Percentiles rank a stretch among this genome's conserved stretches.
phyloP scores from a whole-genome alignment of 1,140 invertebrate species.

The Aphaenogaster rudis region DNA sequence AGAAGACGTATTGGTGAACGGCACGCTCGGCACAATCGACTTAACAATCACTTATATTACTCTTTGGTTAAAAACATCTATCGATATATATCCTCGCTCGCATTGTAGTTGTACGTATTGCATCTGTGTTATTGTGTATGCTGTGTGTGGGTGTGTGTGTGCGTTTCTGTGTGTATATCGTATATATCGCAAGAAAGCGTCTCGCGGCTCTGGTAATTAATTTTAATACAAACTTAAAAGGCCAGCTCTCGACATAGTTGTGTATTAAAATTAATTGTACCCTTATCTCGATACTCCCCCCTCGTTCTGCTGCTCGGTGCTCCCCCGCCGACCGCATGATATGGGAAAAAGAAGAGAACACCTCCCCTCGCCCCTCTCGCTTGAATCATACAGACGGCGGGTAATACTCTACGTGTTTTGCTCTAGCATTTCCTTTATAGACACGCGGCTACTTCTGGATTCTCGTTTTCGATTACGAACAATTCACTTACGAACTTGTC shows the following conservation, averaged over 20 bases:
- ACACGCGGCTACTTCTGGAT: conserved; percentile 67
- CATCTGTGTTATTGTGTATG: conserved; percentile 26
- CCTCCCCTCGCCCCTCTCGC: neutral
- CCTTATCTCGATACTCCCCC: conserved; percentile 24
- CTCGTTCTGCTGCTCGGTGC: conserved; percentile 25
- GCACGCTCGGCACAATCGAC: conserved; percentile 55
- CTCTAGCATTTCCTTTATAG: conserved; percentile 58
- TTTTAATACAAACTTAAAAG: conserved; percentile 82
- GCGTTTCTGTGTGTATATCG: neutral
- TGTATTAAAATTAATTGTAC: conserved; percentile 82
- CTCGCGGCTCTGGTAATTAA: conserved; percentile 73
- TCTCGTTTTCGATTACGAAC: conserved; percentile 40
- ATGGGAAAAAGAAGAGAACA: conserved; percentile 9
- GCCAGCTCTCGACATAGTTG: conserved; percentile 80
- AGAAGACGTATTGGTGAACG: conserved; percentile 64
- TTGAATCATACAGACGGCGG: conserved; percentile 37
- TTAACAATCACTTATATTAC: conserved; percentile 81
- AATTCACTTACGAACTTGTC: conserved; percentile 56
- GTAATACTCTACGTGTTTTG: conserved; percentile 53
- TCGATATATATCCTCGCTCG: conserved; percentile 62
- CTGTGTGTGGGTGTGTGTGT: neutral
- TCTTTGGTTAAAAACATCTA: conserved; percentile 86
- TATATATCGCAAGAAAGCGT: conserved; percentile 64
- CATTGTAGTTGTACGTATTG: conserved; percentile 50
- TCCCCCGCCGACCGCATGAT: neutral